phyloP scores from a whole-genome alignment of 2,113 vertebrate species.

The Psettodes erumei region DNA sequence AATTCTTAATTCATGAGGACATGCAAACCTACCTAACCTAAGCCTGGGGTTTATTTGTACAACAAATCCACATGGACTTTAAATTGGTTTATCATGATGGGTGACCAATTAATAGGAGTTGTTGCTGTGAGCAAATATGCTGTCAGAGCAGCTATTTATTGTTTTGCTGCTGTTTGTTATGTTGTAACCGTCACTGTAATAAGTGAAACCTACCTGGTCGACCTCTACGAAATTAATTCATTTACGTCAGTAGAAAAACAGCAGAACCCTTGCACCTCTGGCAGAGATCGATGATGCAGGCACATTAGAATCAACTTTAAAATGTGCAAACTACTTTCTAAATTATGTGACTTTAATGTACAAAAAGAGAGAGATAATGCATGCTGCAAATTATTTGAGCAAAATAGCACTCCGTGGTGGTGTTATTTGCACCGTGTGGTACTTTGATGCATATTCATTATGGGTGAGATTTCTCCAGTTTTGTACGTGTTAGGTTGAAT shows the following conservation, averaged over 20 bases:
- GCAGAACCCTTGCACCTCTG: not conserved
- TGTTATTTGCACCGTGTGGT: slow-evolving; percentile 24
- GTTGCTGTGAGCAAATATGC: slow-evolving; percentile 13
- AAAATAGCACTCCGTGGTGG: not conserved
- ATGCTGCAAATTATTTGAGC: slow-evolving; percentile 12
- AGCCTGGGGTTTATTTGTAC: slow-evolving; percentile 8
- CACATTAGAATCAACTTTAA: slow-evolving; percentile 4
- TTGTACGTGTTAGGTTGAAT: slow-evolving; percentile 48
- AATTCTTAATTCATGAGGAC: slow-evolving; percentile 6
- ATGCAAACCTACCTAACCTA: slow-evolving; percentile 10
- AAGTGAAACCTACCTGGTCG: slow-evolving; percentile 20
- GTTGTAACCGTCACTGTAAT: slow-evolving; percentile 26
- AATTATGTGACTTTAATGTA: not conserved
- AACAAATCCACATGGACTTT: slow-evolving; percentile 12
- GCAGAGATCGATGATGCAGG: slow-evolving; percentile 1
- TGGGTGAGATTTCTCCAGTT: slow-evolving; percentile 31
- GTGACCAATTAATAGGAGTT: slow-evolving; percentile 39
- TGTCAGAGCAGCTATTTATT: slow-evolving; percentile 17
- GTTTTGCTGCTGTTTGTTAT: too few species aligned
- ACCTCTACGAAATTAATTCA: slow-evolving; percentile 34
- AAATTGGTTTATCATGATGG: slow-evolving; percentile 28
- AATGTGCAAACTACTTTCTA: slow-evolving; percentile 2
- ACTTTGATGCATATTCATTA: slow-evolving; percentile 44
- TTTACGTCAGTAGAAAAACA: slow-evolving; percentile 1
- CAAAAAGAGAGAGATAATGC: not conserved